These are phyloP conservation scores for Coregonus suidteri DNA, from an alignment of 2,797 vertebrate species.

Conservation along the genomic window DNA sequence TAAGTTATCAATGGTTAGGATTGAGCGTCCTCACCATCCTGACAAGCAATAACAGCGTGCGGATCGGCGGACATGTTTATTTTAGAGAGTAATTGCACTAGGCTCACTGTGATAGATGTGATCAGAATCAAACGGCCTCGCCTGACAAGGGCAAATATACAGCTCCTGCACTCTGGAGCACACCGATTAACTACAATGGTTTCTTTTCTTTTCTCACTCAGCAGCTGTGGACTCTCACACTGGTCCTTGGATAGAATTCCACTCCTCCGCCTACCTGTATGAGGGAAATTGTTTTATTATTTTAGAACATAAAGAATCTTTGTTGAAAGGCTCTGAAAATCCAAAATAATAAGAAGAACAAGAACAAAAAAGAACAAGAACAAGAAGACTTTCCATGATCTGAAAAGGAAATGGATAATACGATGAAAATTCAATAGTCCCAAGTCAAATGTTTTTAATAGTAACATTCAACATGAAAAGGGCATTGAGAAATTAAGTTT, in stretches of 20 bases:
- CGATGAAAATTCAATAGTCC: neutral
- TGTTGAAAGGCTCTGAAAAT: neutral
- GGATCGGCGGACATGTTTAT: conserved; percentile 44
- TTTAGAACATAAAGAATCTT: neutral
- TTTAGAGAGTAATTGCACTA: conserved; percentile 39
- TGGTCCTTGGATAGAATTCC: conserved; percentile 2
- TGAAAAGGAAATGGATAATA: neutral
- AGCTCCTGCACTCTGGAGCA: conserved; percentile 40
- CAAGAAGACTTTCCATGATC: neutral
- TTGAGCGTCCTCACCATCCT: conserved; percentile 26
- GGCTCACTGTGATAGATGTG: conserved; percentile 45
- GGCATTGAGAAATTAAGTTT: conserved; percentile 14
- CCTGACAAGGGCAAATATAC: conserved; percentile 55
- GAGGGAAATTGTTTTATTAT: neutral
- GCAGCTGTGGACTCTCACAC: conserved; percentile 11
- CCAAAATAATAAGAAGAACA: neutral
- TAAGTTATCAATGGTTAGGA: conserved; percentile 26
- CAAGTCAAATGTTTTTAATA: neutral
- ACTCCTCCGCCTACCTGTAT: neutral
- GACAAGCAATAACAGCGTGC: conserved; percentile 11
- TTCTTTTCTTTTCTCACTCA: conserved; percentile 51
- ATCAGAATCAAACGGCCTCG: conserved; percentile 48
- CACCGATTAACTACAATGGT: conserved; percentile 46
- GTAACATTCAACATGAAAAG: conserved; percentile 18
- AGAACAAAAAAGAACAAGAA: neutral